Percentiles rank a stretch among this genome's conserved stretches.
These are phyloP conservation scores for Triplophysa siluroides DNA, from an alignment of 2,113 vertebrate genomes.

Conservation along the genomic window DNA sequence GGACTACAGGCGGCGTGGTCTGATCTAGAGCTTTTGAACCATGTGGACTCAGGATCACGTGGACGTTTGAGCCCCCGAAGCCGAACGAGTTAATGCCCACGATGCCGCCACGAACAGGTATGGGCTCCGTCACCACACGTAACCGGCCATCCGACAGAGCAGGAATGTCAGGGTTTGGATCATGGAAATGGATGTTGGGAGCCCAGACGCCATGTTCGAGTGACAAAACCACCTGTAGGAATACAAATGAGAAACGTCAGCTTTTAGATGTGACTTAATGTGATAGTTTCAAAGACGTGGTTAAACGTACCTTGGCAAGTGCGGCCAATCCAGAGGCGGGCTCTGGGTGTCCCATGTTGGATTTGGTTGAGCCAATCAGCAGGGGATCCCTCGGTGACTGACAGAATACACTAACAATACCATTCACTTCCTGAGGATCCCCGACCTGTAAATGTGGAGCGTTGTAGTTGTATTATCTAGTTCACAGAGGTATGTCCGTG, in stretches of 20 bases:
- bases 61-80: constrained; percentile 94
- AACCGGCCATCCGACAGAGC: constrained; percentile 81
- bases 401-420: constrained; percentile 81
- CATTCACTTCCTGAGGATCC: constrained; percentile 90
- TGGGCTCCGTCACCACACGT: constrained; percentile 80
- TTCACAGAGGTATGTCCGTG: background rate
- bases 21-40: background rate
- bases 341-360: constrained; percentile 97
- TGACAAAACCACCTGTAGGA: constrained; percentile 83
- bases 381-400: constrained; percentile 74
- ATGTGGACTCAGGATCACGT: constrained; percentile 84
- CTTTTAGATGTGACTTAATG: background rate
- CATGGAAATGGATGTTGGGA: constrained; percentile 88
- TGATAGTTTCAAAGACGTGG: background rate
- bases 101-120: constrained; percentile 82
- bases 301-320: constrained; percentile 81
- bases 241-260: background rate
- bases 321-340: constrained; percentile 90
- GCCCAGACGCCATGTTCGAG: constrained; percentile 89
- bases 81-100: constrained; percentile 92
- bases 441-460: constrained; percentile 78
- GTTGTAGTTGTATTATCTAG: background rate
- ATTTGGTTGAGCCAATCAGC: constrained; percentile 93
- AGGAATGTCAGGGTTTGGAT: constrained; percentile 86
- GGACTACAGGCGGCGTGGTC: constrained; percentile 39